A percentile compares a stretch with the other conserved stretches of the same genome.
These are phyloP conservation scores for Seira ritae DNA, from an alignment of 2,888 invertebrate genomes.

Conservation along the genomic window DNA sequence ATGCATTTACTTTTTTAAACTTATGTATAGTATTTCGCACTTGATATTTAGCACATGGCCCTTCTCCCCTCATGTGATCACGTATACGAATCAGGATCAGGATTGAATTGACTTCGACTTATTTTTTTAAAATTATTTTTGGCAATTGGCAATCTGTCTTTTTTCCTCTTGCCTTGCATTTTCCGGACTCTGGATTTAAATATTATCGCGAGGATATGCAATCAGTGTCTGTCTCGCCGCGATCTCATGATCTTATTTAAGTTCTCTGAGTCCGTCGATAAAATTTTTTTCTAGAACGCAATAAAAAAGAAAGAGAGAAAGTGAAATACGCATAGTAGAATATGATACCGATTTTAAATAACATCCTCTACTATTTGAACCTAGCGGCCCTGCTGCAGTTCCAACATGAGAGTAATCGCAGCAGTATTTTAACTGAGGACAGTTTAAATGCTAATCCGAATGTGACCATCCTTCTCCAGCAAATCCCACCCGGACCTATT, in stretches of 20 bases:
- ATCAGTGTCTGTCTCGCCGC: too few relatives aligned
- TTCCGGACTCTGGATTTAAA: too few relatives aligned
- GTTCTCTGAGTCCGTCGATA: too few relatives aligned
- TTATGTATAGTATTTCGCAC: background rate
- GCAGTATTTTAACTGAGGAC: constrained; percentile 8
- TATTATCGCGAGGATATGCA: too few relatives aligned
- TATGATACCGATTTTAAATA: constrained; percentile 50
- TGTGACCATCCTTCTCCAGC: constrained; percentile 35
- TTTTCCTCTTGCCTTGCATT: too few relatives aligned
- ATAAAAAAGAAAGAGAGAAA: too few relatives aligned
- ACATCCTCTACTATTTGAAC: constrained; percentile 55
- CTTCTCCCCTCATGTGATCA: constrained; percentile 13
- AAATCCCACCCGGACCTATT: constrained; percentile 58
- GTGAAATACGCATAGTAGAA: constrained; percentile 9
- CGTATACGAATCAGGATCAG: background rate
- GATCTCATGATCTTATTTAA: too few relatives aligned
- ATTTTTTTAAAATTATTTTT: too few relatives aligned
- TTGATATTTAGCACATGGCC: constrained; percentile 21
- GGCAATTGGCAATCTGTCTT: too few relatives aligned
- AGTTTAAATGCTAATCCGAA: background rate
- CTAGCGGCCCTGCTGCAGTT: constrained; percentile 47
- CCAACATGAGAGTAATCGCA: constrained; percentile 31
- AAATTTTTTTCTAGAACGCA: too few relatives aligned
- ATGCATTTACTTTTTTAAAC: background rate
- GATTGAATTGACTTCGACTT: too few relatives aligned